phyloP scores from a whole-genome alignment of 2,797 vertebrate genomes.

The Channallabes apus region DNA sequence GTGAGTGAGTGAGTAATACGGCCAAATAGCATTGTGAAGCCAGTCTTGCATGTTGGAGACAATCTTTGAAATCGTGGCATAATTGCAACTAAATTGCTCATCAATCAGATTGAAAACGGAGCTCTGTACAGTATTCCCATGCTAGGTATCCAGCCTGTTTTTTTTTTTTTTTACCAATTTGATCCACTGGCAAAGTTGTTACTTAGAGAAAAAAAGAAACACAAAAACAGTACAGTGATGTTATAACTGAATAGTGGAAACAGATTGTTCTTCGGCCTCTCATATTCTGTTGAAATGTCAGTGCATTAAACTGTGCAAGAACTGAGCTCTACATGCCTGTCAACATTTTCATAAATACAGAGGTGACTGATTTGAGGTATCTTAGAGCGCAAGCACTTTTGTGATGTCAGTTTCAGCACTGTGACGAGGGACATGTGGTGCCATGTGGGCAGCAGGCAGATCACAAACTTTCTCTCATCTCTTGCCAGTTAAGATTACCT shows the following conservation, averaged over 20 bases:
- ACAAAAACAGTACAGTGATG: not conserved
- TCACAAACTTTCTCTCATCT: conserved; percentile 10
- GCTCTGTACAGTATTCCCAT: not conserved
- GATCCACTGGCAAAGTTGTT: not conserved
- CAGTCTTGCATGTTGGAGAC: not conserved
- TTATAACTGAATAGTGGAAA: not conserved
- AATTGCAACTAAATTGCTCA: not conserved
- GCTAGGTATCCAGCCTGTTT: not conserved
- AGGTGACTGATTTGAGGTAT: not conserved
- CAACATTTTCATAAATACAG: not conserved
- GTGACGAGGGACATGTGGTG: not conserved
- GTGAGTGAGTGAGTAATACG: too few species aligned
- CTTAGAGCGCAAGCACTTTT: not conserved
- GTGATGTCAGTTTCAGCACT: not conserved
- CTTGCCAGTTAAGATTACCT: not conserved
- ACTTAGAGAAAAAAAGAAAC: not conserved
- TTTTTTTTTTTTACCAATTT: not conserved
- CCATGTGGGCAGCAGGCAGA: not conserved
- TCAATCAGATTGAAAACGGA: not conserved
- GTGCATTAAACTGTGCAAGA: not conserved
- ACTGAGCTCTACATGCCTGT: not conserved
- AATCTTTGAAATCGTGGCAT: not conserved
- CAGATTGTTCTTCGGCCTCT: not conserved
- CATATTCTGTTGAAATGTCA: conserved; percentile 2
- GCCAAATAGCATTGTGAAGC: not conserved